Evolutionary conservation across 2,888 invertebrate species (phyloP).

Genomic region (Fragum sueziense): DNA sequence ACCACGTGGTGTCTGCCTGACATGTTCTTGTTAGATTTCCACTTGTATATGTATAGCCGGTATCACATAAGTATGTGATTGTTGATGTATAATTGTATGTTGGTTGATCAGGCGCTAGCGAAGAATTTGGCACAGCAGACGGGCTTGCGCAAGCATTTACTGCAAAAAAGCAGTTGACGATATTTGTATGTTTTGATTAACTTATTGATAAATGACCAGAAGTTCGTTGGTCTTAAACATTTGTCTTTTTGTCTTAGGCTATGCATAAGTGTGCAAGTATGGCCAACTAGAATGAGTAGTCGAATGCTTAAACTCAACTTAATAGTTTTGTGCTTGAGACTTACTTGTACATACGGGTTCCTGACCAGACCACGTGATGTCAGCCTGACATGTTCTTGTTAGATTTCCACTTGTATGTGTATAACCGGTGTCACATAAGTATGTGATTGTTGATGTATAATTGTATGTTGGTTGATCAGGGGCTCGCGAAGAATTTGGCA

Average conservation of each 20-base stretch:
- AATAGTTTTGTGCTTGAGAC: too few species aligned
- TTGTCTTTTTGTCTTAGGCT: too few species aligned
- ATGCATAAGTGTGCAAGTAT: too few species aligned
- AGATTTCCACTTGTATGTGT: constrained; percentile 32
- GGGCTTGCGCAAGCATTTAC: constrained; percentile 36
- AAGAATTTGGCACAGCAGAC: constrained; percentile 2
- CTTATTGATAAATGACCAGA: too few species aligned
- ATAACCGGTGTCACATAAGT: constrained; percentile 37
- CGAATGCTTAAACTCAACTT: too few species aligned
- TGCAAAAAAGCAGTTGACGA: too few species aligned
- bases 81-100: constrained; percentile 24
- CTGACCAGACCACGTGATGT: constrained; percentile 19
- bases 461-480: constrained; percentile 20
- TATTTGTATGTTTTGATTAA: too few species aligned
- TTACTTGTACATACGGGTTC: constrained; percentile 31
- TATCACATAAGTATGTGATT: constrained; percentile 42
- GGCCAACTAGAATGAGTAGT: too few species aligned
- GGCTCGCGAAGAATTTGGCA: neutral
- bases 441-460: constrained; percentile 39
- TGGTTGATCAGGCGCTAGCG: constrained; percentile 13
- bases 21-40: constrained; percentile 45
- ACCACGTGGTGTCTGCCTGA: constrained; percentile 16
- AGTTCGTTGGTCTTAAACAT: too few species aligned
- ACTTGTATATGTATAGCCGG: constrained; percentile 34
- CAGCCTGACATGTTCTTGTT: constrained; percentile 33